These are phyloP conservation scores for Festucalex cinctus DNA, from an alignment of 2,113 vertebrate genomes.

Conservation along the genomic window DNA sequence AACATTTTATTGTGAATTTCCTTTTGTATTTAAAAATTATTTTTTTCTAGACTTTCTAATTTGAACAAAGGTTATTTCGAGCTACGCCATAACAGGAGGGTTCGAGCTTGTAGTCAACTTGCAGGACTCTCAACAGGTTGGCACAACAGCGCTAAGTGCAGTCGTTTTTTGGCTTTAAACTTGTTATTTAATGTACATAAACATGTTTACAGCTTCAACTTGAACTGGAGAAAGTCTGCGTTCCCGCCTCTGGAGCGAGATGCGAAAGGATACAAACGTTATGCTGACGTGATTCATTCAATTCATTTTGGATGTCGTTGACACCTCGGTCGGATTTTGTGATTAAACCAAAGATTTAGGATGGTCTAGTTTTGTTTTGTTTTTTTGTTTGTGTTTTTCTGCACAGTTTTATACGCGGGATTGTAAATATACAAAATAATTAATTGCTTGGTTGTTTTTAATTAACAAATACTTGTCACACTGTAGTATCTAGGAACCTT, in stretches of 20 bases:
- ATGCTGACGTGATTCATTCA: neutral
- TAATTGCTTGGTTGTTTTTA: conserved; percentile 25
- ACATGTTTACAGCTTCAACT: conserved; percentile 13
- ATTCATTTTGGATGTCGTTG: conserved; percentile 4
- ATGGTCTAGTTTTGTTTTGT: conserved; percentile 7
- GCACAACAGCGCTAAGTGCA: neutral
- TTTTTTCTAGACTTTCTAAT: conserved; percentile 4
- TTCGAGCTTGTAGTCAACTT: neutral
- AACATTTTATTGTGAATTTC: conserved; percentile 18
- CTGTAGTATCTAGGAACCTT: conserved; percentile 31
- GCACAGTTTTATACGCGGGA: conserved; percentile 18
- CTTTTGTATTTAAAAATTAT: conserved; percentile 5
- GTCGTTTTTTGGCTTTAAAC: neutral
- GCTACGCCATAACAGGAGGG: neutral
- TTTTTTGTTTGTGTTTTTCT: conserved; percentile 20
- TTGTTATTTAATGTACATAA: conserved; percentile 25
- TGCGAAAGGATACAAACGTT: neutral
- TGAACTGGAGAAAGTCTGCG: neutral
- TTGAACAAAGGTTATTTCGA: neutral
- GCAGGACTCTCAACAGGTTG: neutral
- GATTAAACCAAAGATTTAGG: conserved; percentile 28
- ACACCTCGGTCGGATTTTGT: conserved; percentile 28
- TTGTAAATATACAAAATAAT: conserved; percentile 51
- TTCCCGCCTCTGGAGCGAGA: neutral
- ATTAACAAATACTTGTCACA: conserved; percentile 16